phyloP scores from a whole-genome alignment of 2,113 vertebrate genomes.

The Burhinus bistriatus region DNA sequence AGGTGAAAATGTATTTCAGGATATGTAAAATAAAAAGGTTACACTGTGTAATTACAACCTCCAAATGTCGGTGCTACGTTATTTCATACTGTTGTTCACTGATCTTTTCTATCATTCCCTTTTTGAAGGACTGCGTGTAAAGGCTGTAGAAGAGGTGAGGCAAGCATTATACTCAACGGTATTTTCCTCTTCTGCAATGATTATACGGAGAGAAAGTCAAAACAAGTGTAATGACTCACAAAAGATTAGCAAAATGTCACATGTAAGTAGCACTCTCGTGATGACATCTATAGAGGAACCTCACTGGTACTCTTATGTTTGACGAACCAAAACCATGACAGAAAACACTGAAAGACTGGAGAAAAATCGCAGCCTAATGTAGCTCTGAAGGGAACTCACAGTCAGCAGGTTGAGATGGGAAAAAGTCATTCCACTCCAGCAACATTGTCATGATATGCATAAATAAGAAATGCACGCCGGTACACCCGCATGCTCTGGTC shows the following conservation, averaged over 20 bases:
- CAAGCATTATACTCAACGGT: neutral
- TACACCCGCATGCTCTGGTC: neutral
- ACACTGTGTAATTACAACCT: neutral
- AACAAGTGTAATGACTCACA: conserved; percentile 11
- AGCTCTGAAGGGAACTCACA: neutral
- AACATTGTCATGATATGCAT: neutral
- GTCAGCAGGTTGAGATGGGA: neutral
- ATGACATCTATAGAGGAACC: neutral
- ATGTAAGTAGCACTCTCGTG: neutral
- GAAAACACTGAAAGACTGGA: neutral
- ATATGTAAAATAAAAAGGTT: conserved; percentile 32
- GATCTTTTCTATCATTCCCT: neutral
- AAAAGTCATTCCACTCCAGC: neutral
- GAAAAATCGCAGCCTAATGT: neutral
- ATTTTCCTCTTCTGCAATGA: neutral
- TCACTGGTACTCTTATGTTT: neutral
- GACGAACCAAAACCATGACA: neutral
- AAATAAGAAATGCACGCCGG: neutral
- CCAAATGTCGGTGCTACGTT: neutral
- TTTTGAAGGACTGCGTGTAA: neutral
- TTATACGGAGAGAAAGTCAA: neutral
- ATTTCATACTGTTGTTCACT: neutral
- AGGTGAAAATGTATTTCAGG: neutral
- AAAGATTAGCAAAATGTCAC: neutral
- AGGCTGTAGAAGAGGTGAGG: neutral